These are phyloP conservation scores for Scaptomyza caliginosa DNA, from an alignment of 2,888 invertebrate species.

Conservation along the genomic window DNA sequence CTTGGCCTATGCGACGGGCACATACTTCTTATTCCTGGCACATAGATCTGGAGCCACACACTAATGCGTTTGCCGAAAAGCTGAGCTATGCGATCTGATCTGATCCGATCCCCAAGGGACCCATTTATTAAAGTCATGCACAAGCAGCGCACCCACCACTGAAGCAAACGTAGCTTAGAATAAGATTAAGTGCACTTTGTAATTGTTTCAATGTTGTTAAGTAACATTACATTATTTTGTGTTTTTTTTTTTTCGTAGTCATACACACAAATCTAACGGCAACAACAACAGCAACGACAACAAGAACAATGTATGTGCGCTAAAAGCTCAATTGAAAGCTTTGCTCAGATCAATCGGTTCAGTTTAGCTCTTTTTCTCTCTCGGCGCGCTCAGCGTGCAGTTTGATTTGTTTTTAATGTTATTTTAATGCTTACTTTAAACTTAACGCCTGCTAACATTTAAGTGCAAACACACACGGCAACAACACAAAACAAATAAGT, in stretches of 20 bases:
- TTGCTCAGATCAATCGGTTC: slow-evolving; percentile 18
- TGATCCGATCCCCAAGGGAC: slow-evolving; percentile 13
- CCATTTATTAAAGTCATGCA: slow-evolving; percentile 36
- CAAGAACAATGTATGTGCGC: slow-evolving; percentile 19
- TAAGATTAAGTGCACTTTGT: slow-evolving; percentile 43
- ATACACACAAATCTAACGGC: slow-evolving; percentile 13
- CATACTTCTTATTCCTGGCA: slow-evolving; percentile 90
- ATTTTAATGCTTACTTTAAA: slow-evolving; percentile 66
- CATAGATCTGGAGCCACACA: slow-evolving; percentile 86
- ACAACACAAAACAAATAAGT: slow-evolving; percentile 55
- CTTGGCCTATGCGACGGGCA: slow-evolving; percentile 90
- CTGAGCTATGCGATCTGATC: slow-evolving; percentile 22
- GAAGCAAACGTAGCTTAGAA: slow-evolving; percentile 41
- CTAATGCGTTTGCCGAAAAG: slow-evolving; percentile 36
- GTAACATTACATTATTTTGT: slow-evolving; percentile 23
- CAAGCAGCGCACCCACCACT: slow-evolving; percentile 34
- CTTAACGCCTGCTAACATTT: slow-evolving; percentile 64
- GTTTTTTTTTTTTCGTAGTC: slow-evolving; percentile 23
- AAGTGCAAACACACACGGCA: slow-evolving; percentile 44
- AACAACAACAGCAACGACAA: slow-evolving; percentile 19
- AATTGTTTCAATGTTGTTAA: slow-evolving; percentile 35
- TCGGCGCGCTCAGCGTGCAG: slow-evolving; percentile 21
- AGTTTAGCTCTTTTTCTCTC: slow-evolving; percentile 10
- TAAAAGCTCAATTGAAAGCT: slow-evolving; percentile 38
- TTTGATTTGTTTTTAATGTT: slow-evolving; percentile 72